Conservation (phyloP, 2,888 invertebrate species). For the Eudasyphora cyanicolor region DNA sequence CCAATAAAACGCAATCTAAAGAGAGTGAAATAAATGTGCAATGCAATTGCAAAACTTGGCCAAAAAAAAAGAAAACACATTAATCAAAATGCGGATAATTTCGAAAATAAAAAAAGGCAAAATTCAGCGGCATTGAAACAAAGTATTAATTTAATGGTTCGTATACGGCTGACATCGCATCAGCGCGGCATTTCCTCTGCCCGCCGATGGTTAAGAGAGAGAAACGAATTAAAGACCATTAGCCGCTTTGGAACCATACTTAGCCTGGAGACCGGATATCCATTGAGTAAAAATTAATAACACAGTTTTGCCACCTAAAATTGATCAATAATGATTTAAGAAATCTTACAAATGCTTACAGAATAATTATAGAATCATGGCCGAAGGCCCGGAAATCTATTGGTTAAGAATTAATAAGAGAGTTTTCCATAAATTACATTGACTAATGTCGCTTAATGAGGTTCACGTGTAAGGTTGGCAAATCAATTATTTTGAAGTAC, state of each 20-base stretch:
- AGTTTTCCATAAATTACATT: no score
- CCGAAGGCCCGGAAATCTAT: background rate
- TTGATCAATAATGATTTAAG: no score
- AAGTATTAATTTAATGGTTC: conserved; percentile 1
- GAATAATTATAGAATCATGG: background rate
- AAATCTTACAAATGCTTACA: no score
- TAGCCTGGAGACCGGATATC: no score
- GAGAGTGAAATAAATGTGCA: background rate
- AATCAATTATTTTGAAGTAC: no score
- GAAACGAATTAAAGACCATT: background rate
- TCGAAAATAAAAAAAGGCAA: background rate
- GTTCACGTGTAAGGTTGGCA: no score
- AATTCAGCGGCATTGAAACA: background rate
- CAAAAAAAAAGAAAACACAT: conserved; percentile 10
- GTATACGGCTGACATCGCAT: background rate
- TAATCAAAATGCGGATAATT: conserved; percentile 15
- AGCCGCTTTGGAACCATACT: no score
- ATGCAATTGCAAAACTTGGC: conserved; percentile 3
- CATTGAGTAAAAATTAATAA: no score
- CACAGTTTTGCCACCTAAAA: no score
- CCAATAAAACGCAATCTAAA: background rate
- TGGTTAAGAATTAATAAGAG: no score
- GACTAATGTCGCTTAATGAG: no score
- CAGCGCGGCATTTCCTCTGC: background rate
- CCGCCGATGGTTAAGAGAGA: background rate